Base-by-base conservation (phyloP, 2,797 vertebrate species). In the Micromesistius poutassou region DNA sequence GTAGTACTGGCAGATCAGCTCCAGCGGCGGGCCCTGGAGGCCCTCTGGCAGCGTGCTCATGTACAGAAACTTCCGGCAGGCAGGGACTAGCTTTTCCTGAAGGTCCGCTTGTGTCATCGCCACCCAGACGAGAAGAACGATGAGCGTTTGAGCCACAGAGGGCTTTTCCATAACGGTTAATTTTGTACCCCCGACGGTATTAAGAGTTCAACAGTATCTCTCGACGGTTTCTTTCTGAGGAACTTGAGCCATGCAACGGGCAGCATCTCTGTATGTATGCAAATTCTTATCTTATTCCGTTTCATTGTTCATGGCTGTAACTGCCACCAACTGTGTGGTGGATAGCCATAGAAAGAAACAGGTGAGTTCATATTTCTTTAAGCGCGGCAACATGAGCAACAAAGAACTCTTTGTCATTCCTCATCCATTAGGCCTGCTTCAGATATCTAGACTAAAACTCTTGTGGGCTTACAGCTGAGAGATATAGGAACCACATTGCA, bases 1-100 rank as follows among this genome's bases (percentile, higher is more conserved):
- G 77, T 93, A 94, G 72, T 83, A 90, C 91, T 97, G 96, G 86
- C 96, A 96, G 83, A 96, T 93, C 89, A 92, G 96, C 83, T 93
- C 93, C 1, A 94, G 85, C 8, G 88, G 85, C 0, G 84, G 88
- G 76, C 92, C 85, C 0, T 86, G 89, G 16, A 95, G 92, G 31
- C 96, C 95, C 55, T 90, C 89, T 0, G 95, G 96, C 5, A 92
- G 87, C 0, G 91, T 91, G 83, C 85, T 91, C 85, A 93, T 93
- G 38, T 93, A 94, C 89, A 97, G 89, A 87, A 96, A 97, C 42
- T 79, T 81, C 16, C 94, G 93, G 73, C 96, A 97, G 33, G 96
- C 95, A 0, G 92, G 91, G 3, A 96, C 95, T 70, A 95, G 88
- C 12, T 80, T 75, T 0, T 85, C 90, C 73, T 90, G 93, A 71